Evolutionary conservation across 1,140 invertebrate species (phyloP).

Genomic region (Neotoxoptera formosana): DNA sequence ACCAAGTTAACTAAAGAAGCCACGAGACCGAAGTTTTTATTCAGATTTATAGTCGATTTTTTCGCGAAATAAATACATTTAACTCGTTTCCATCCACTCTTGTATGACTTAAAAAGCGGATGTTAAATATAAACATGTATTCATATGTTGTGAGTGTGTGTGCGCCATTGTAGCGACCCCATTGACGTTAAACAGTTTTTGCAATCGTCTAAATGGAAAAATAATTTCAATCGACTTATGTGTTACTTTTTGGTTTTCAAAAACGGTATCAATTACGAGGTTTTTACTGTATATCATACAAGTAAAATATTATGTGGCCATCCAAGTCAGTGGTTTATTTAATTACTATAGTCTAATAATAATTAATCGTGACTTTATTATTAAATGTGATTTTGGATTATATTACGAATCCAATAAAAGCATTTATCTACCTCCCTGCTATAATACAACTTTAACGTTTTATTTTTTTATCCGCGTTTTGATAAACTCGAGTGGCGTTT

Average conservation of each 20-base stretch:
- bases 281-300: background rate
- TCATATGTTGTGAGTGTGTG: background rate
- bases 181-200: background rate
- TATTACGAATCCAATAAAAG: background rate
- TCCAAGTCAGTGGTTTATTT: background rate
- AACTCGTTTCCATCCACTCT: constrained; percentile 31
- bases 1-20: constrained; percentile 32
- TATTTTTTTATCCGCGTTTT: no score
- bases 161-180: background rate
- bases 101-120: constrained; percentile 37
- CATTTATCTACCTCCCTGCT: background rate
- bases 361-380: background rate
- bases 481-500: no score
- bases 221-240: background rate
- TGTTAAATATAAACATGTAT: background rate
- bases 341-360: no score
- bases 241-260: background rate
- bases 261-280: background rate
- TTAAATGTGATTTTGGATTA: background rate
- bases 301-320: background rate
- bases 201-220: constrained; percentile 27
- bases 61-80: constrained; percentile 24
- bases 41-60: constrained; percentile 34
- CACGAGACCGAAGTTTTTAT: constrained; percentile 10
- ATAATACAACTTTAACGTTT: no score